Conservation (phyloP, 2,888 invertebrate genomes). For the Acanthosoma haemorrhoidale region DNA sequence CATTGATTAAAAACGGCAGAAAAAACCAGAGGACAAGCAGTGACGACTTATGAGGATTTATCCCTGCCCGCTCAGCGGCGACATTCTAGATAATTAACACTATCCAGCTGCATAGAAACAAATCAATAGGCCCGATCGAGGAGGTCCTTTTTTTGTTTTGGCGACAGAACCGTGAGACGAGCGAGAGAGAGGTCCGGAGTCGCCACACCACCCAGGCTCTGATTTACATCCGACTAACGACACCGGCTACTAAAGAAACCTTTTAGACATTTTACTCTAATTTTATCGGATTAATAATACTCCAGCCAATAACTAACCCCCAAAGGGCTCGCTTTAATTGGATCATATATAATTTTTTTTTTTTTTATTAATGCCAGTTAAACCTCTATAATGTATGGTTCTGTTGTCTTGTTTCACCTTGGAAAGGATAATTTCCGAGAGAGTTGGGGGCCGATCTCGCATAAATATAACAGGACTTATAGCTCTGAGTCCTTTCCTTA, state of each 20-base stretch:
- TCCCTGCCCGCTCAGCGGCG: too few species aligned
- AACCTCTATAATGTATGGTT: constrained; percentile 8
- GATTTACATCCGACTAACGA: constrained; percentile 2
- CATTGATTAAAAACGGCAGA: too few species aligned
- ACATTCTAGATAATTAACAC: too few species aligned
- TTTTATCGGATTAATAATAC: constrained; percentile 8
- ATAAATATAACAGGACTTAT: constrained; percentile 10
- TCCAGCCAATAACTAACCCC: not conserved
- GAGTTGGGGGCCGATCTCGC: too few species aligned
- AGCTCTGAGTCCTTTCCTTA: constrained; percentile 4
- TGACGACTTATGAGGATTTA: too few species aligned
- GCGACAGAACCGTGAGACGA: too few species aligned
- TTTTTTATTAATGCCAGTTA: not conserved
- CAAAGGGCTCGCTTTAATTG: constrained; percentile 8
- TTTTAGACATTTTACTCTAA: constrained; percentile 10
- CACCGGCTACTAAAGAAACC: constrained; percentile 12
- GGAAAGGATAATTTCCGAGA: too few species aligned
- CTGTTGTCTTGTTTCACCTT: not conserved
- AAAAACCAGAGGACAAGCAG: too few species aligned
- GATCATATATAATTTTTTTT: too few species aligned
- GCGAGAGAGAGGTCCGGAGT: not conserved
- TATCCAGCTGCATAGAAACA: too few species aligned
- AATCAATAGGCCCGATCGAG: too few species aligned
- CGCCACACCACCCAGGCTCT: not conserved
- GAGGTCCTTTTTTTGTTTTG: too few species aligned